These are phyloP conservation scores for Elachura formosa DNA, from an alignment of 2,113 vertebrate genomes.

Conservation along the genomic window DNA sequence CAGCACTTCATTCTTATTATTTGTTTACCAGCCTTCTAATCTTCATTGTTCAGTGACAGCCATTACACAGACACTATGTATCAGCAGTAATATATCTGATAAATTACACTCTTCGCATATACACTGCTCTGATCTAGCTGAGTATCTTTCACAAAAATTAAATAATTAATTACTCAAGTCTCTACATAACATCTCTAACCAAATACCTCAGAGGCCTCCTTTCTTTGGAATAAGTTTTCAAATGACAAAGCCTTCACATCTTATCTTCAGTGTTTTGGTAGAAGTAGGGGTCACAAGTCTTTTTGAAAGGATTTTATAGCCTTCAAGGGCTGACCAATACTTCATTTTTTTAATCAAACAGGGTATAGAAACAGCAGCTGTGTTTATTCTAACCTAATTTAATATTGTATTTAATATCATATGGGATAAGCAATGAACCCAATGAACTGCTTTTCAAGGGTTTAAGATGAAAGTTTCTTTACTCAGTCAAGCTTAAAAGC, in stretches of 20 bases:
- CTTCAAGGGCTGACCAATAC: not conserved
- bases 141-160: not conserved
- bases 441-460: not conserved
- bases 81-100: not conserved
- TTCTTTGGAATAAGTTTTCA: not conserved
- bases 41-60: not conserved
- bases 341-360: not conserved
- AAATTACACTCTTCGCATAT: not conserved
- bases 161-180: not conserved
- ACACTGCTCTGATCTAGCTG: conserved; percentile 20
- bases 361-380: not conserved
- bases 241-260: not conserved
- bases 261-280: not conserved
- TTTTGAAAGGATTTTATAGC: not conserved
- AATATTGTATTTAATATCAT: not conserved
- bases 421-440: not conserved
- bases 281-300: not conserved
- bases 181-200: not conserved
- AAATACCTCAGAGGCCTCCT: not conserved
- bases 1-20: conserved; percentile 44
- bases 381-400: not conserved
- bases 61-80: not conserved
- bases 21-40: conserved; percentile 54
- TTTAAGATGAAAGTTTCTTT: not conserved
- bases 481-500: not conserved